Conservation (phyloP, 2,113 vertebrate species). For the Petrocephalus microphthalmus region DNA sequence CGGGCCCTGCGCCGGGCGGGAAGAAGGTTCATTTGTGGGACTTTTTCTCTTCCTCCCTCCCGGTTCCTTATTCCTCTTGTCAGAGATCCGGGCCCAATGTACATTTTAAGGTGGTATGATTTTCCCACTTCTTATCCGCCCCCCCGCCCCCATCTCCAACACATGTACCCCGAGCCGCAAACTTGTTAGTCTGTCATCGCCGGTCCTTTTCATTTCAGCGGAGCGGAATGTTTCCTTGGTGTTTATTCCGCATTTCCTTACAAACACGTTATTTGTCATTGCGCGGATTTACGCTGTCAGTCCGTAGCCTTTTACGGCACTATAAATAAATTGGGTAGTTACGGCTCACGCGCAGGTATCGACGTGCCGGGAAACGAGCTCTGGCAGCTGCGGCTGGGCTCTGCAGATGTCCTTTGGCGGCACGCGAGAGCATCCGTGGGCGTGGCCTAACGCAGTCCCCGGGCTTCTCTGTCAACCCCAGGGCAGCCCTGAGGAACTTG, state of each 20-base stretch:
- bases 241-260: conserved; percentile 52
- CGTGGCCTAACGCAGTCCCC: conserved; percentile 22
- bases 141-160: conserved; percentile 28
- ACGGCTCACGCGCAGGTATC: neutral
- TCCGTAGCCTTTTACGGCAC: conserved; percentile 64
- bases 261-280: conserved; percentile 66
- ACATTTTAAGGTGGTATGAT: conserved; percentile 55
- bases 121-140: conserved; percentile 51
- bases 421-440: conserved; percentile 33
- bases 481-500: conserved; percentile 24
- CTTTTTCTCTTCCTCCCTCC: conserved; percentile 44
- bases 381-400: neutral
- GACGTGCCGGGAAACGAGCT: neutral
- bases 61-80: conserved; percentile 33
- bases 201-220: conserved; percentile 30
- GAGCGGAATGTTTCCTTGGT: conserved; percentile 49
- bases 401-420: conserved; percentile 25
- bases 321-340: conserved; percentile 46
- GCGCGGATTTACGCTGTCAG: conserved; percentile 61
- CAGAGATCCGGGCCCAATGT: conserved; percentile 47
- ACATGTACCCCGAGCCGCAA: conserved; percentile 42
- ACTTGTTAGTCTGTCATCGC: conserved; percentile 56
- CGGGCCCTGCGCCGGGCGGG: conserved; percentile 41
- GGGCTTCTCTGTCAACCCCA: conserved; percentile 22
- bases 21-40: conserved; percentile 51